Percentiles rank a stretch among this genome's conserved stretches.
Conservation (phyloP, 2,888 invertebrate genomes). For the Noctua pronuba region DNA sequence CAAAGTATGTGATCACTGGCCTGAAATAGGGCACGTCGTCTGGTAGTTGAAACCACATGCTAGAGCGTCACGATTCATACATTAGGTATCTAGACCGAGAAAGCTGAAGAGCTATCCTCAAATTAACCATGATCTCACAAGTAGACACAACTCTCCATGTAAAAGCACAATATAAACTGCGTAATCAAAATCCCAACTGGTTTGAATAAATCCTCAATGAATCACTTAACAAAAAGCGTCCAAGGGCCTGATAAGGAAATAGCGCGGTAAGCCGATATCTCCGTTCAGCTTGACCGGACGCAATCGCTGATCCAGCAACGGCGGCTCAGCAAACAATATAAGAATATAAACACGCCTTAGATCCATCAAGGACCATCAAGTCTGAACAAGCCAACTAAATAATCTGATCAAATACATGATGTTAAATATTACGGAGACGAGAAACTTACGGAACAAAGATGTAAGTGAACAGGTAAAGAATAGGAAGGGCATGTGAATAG, state of each 20-base stretch:
- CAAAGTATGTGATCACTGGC: slow-evolving; percentile 6
- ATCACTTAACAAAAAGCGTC: slow-evolving; percentile 55
- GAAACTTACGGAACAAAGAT: neutral
- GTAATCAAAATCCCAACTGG: slow-evolving; percentile 39
- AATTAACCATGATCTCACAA: slow-evolving; percentile 45
- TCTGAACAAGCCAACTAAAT: slow-evolving; percentile 11
- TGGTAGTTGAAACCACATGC: slow-evolving; percentile 32
- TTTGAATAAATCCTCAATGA: slow-evolving; percentile 46
- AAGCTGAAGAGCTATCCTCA: slow-evolving; percentile 14
- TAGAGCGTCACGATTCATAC: neutral
- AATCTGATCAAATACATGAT: neutral
- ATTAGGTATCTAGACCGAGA: slow-evolving; percentile 1
- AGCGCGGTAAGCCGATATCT: slow-evolving; percentile 68
- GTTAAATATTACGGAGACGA: neutral
- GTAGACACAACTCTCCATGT: slow-evolving; percentile 18
- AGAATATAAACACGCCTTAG: slow-evolving; percentile 51
- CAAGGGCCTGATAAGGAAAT: slow-evolving; percentile 69
- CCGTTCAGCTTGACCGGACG: slow-evolving; percentile 68
- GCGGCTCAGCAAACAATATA: slow-evolving; percentile 44
- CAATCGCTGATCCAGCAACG: slow-evolving; percentile 61
- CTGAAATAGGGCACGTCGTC: slow-evolving; percentile 29
- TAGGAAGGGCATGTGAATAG: neutral
- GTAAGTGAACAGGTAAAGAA: neutral
- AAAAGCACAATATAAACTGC: slow-evolving; percentile 41
- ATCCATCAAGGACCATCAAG: slow-evolving; percentile 16